These are phyloP conservation scores for Napeogenes inachia DNA, from an alignment of 2,888 invertebrate genomes.

Conservation along the genomic window DNA sequence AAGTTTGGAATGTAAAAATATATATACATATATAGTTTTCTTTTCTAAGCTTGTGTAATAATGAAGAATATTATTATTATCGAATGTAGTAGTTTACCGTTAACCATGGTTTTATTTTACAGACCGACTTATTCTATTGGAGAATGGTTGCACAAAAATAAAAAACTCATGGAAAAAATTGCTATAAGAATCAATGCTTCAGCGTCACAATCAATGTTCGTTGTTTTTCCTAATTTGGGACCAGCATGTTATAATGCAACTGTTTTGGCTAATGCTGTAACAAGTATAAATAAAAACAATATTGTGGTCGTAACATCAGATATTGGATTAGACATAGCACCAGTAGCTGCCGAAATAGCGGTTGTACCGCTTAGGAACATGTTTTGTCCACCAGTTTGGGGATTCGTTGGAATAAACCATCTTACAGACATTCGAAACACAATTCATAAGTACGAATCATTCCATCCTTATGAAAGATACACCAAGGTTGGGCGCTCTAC, in stretches of 20 bases:
- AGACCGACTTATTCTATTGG: slow-evolving; percentile 53
- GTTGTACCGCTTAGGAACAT: slow-evolving; percentile 68
- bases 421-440: slow-evolving; percentile 74
- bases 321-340: slow-evolving; percentile 68
- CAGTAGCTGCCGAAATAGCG: slow-evolving; percentile 59
- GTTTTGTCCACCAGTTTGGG: slow-evolving; percentile 81
- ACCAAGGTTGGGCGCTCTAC: slow-evolving; percentile 68
- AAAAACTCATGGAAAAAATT: slow-evolving; percentile 55
- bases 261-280: slow-evolving; percentile 55
- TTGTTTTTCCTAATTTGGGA: slow-evolving; percentile 76
- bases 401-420: slow-evolving; percentile 76
- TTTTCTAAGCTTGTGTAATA: too few species aligned
- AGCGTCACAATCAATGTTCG: slow-evolving; percentile 60
- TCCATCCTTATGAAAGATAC: slow-evolving; percentile 71
- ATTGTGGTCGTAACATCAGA: slow-evolving; percentile 78
- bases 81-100: neutral
- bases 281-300: slow-evolving; percentile 60
- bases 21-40: too few species aligned
- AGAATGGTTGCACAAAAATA: slow-evolving; percentile 57
- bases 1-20: too few species aligned
- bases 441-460: slow-evolving; percentile 71
- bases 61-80: neutral
- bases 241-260: slow-evolving; percentile 79
- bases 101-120: slow-evolving; percentile 29
- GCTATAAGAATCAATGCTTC: slow-evolving; percentile 70